phyloP scores from a whole-genome alignment of 2,113 vertebrate genomes.

The Trachemys scripta region DNA sequence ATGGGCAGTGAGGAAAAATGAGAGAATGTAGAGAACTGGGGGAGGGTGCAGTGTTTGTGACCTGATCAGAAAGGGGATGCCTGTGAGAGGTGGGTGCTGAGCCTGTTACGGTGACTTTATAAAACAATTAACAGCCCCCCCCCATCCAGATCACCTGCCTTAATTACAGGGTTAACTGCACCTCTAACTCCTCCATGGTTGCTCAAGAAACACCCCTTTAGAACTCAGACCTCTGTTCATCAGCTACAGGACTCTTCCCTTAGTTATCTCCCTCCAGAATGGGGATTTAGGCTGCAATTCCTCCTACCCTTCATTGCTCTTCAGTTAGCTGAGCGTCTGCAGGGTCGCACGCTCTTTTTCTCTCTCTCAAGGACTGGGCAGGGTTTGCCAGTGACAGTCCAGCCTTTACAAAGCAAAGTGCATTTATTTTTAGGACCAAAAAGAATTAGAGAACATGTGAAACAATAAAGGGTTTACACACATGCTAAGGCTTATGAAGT shows the following conservation, averaged over 20 bases:
- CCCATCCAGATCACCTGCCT: not conserved
- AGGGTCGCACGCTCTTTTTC: not conserved
- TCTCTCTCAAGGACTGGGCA: not conserved
- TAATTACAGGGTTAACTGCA: not conserved
- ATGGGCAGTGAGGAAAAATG: too few relatives aligned
- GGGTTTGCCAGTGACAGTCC: not conserved
- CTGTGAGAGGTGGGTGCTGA: too few relatives aligned
- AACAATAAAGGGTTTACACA: too few relatives aligned
- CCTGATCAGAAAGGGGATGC: too few relatives aligned
- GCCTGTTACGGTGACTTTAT: not conserved
- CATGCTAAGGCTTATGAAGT: too few relatives aligned
- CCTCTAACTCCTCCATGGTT: not conserved
- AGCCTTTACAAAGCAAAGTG: not conserved
- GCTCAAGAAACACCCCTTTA: not conserved
- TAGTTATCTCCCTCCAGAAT: not conserved
- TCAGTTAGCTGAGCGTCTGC: not conserved
- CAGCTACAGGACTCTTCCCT: not conserved
- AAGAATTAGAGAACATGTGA: not conserved
- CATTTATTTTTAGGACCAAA: not conserved
- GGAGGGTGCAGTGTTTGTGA: too few relatives aligned
- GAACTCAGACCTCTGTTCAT: not conserved
- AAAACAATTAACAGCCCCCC: not conserved
- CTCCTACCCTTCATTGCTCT: not conserved
- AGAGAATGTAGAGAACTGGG: too few relatives aligned
- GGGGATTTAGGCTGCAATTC: not conserved